Base-by-base conservation (phyloP, 1,140 invertebrate species). In the Latrodectus geometricus region DNA sequence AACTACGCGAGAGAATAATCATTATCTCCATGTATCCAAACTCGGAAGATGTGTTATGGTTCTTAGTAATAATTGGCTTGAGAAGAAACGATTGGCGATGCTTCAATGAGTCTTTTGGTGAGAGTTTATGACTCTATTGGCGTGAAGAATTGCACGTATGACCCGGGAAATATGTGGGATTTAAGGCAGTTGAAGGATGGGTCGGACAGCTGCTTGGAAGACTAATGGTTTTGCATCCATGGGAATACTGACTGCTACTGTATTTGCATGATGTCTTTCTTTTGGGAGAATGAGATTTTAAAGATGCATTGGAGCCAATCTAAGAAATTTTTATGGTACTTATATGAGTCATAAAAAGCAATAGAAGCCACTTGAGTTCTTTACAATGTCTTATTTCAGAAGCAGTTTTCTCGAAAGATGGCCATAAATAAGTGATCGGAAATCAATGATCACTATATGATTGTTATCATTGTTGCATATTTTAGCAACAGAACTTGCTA, bases 91-190 rank as follows among this genome's bases (percentile, higher is more conserved):
- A 70, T 70, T 70, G 69, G 69, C 69, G 69, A n/a, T 20, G 69
- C 17, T 78, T 78, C 61, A 78, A 78, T 78, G 76, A 61, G 17
- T 78, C 15, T 21, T 65, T 9, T n/a, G 76, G 56, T n/a, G 23
- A 65, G 14, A 49, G 50, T 66, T 77, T 77, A 77, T 77, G 52
- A 48, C 75, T 77, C 35, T 50, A 77, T 77, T 66, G 76, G 76
- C 76, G 76, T 78, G 76, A 78, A 78, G 21, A 48, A 66, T 66
- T 50, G 61, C 56, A 78, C 61, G 76, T 49, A 66, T 48, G 17
- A 21, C 15, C 50, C 23, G 5, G 54, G 9, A 56, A 76, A 66
- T 78, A 78, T 23, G 61, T 23, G 17, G 35, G 56, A 78, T 23
- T 76, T 76, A 76, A 76, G 54, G 76, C 12, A 66, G 23, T 78